Base-by-base conservation (phyloP, 2,888 invertebrate genomes). In the Lepidochrysops patricia region DNA sequence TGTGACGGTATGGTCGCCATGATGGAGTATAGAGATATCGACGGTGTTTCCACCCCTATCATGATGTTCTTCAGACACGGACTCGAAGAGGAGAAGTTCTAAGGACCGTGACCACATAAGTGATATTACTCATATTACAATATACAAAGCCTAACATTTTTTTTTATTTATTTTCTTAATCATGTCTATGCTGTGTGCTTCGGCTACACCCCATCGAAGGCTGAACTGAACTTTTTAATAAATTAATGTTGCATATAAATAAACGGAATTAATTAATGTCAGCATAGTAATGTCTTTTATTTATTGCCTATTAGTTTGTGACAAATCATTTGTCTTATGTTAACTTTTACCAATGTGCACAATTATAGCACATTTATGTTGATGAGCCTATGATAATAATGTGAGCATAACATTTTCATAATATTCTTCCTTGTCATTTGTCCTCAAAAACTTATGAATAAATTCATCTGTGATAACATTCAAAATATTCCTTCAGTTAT, bases 1-100 rank as follows among this genome's bases (percentile, higher is more conserved):
- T 94, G 95, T 65, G 98, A 98, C 68, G 98, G 97, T 68, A 94
- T 97, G 93, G 95, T 98, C n/a, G 97, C 94, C 64, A 91, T 98
- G 79, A 92, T 96, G 87, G 98, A 98, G 82, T 98, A 98, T 86
- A 94, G 97, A 79, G 97, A 97, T 64, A 93, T 96, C 63, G 92
- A 96, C 70, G 96, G 95, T 57, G 91, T 92, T 2, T 94, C 94
- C 68, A 91, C 94, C 58, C 98, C 98, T 57, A 93, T 97, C 70
- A 91, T 98, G 81, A 96, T 98, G 95, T 97, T 97, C 89, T 97
- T 97, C 90, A 98, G 98, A 88, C 98, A 98, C 73, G 98, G 98
- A 66, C 92, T 98, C 64, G 93, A 94, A 61, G 98, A 97, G 83
- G 98, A 98, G 89, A 98, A 99, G 89, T 96, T 96, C 90, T 97